Conservation (phyloP, 2,797 vertebrate genomes). For the Chaenodraco wilsoni region DNA sequence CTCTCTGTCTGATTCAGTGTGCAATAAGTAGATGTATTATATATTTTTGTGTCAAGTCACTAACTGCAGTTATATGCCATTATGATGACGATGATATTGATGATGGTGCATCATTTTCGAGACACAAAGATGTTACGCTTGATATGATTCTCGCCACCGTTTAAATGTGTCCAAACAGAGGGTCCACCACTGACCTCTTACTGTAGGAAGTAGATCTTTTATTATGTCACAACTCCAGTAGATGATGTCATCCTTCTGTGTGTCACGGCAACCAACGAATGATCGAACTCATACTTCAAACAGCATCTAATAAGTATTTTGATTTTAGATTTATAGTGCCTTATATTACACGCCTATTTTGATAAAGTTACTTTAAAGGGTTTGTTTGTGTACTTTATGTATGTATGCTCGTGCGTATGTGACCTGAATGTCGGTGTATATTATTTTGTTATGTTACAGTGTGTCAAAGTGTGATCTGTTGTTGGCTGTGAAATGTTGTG, state of each 20-base stretch:
- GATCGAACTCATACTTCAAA: conserved; percentile 75
- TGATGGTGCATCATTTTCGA: conserved; percentile 62
- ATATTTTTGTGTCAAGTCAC: conserved; percentile 84
- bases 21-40: conserved; percentile 94
- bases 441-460: conserved; percentile 67
- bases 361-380: conserved; percentile 83
- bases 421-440: conserved; percentile 57
- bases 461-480: conserved; percentile 59
- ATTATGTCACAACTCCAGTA: conserved; percentile 57
- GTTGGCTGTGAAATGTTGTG: conserved; percentile 59
- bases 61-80: conserved; percentile 78
- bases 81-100: conserved; percentile 47
- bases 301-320: conserved; percentile 84
- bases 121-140: conserved; percentile 62
- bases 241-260: conserved; percentile 71
- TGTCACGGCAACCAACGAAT: conserved; percentile 70
- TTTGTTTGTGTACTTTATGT: conserved; percentile 76
- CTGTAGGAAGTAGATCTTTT: conserved; percentile 47
- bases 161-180: conserved; percentile 51
- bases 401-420: conserved; percentile 58
- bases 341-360: conserved; percentile 99
- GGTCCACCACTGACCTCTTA: conserved; percentile 53
- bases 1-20: conserved; percentile 88
- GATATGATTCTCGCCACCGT: conserved; percentile 44
- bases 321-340: conserved; percentile 98